Evolutionary conservation across 2,888 invertebrate species (phyloP).

Genomic region (Spicauda simplicius): DNA sequence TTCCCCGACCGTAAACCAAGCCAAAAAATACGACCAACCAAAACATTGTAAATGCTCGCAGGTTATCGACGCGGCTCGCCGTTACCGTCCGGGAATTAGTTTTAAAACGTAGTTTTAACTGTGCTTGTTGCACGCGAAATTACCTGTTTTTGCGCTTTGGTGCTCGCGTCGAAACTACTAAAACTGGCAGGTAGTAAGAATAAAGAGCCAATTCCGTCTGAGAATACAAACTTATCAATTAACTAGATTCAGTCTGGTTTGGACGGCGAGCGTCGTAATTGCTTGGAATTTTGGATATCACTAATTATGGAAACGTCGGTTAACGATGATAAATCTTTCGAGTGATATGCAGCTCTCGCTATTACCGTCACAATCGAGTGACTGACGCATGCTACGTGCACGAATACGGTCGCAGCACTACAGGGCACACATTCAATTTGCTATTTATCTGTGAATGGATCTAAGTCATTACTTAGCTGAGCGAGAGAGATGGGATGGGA

Average conservation of each 20-base stretch:
- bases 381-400: conserved; percentile 33
- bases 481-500: conserved; percentile 78
- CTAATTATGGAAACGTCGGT: conserved; percentile 37
- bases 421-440: conserved; percentile 81
- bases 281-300: conserved; percentile 29
- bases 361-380: conserved; percentile 29
- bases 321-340: conserved; percentile 39
- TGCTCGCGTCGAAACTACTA: conserved; percentile 49
- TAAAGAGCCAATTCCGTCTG: conserved; percentile 55
- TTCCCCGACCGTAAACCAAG: conserved; percentile 80
- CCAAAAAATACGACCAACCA: conserved; percentile 82
- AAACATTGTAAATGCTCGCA: conserved; percentile 82
- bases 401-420: conserved; percentile 45
- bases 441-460: conserved; percentile 85
- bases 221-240: conserved; percentile 49
- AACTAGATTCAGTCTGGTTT: conserved; percentile 37
- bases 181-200: conserved; percentile 53
- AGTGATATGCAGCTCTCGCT: conserved; percentile 13
- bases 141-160: conserved; percentile 60
- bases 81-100: conserved; percentile 70
- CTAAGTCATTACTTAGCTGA: conserved; percentile 85
- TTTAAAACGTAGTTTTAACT: conserved; percentile 79
- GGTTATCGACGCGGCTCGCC: conserved; percentile 70
- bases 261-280: conserved; percentile 15
- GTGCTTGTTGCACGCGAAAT: conserved; percentile 70